phyloP scores from a whole-genome alignment of 2,888 invertebrate genomes.

The Chloromyia formosa region DNA sequence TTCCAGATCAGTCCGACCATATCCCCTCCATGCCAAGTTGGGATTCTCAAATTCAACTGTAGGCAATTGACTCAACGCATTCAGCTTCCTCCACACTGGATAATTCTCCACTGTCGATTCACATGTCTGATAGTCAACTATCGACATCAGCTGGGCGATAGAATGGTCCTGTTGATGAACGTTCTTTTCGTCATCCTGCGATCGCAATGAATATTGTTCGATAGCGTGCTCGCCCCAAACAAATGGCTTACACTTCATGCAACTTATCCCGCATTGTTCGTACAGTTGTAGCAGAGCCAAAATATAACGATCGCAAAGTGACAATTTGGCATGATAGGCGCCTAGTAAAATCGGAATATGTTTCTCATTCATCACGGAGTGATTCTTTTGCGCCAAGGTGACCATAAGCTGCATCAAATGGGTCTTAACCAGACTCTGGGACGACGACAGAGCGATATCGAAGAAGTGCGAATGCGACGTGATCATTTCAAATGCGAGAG shows the following conservation, averaged over 20 bases:
- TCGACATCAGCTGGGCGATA: slow-evolving; percentile 75
- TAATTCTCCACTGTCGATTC: slow-evolving; percentile 75
- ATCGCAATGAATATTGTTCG: slow-evolving; percentile 75
- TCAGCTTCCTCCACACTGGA: slow-evolving; percentile 71
- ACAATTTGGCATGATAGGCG: slow-evolving; percentile 79
- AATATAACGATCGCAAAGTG: slow-evolving; percentile 75
- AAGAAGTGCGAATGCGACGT: slow-evolving; percentile 81
- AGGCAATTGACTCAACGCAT: slow-evolving; percentile 59
- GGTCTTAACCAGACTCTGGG: slow-evolving; percentile 66
- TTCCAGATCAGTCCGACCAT: slow-evolving; percentile 58
- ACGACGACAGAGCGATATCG: slow-evolving; percentile 71
- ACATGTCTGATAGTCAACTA: slow-evolving; percentile 73
- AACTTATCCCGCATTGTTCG: slow-evolving; percentile 72
- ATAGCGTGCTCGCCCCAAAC: slow-evolving; percentile 86
- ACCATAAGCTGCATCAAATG: slow-evolving; percentile 73
- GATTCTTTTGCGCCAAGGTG: slow-evolving; percentile 71
- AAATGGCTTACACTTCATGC: slow-evolving; percentile 78
- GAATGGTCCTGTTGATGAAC: slow-evolving; percentile 75
- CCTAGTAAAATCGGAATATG: slow-evolving; percentile 82
- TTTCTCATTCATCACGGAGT: slow-evolving; percentile 69
- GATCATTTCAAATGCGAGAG: slow-evolving; percentile 75
- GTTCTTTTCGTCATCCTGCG: slow-evolving; percentile 65
- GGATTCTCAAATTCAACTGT: slow-evolving; percentile 56
- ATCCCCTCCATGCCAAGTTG: slow-evolving; percentile 48
- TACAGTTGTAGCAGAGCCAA: slow-evolving; percentile 74